Evolutionary conservation across 2,797 vertebrate species (phyloP).

Genomic region (Spea hammondii): DNA sequence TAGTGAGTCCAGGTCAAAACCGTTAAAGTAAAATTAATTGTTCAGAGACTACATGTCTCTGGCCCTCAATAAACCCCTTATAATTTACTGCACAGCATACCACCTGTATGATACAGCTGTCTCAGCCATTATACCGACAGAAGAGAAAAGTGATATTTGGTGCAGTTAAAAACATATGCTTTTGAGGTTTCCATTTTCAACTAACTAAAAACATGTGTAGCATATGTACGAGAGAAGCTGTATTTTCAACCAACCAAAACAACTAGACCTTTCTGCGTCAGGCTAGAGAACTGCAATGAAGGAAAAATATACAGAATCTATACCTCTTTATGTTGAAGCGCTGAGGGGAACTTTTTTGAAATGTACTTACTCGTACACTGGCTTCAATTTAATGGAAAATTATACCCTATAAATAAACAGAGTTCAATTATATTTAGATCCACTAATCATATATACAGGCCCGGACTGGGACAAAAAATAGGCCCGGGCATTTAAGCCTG

Average conservation of each 20-base stretch:
- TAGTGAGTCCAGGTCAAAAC: conserved; percentile 60
- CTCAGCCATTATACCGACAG: conserved; percentile 55
- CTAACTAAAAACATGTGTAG: conserved; percentile 61
- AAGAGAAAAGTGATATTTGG: conserved; percentile 60
- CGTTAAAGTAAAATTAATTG: conserved; percentile 65
- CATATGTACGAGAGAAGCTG: conserved; percentile 34
- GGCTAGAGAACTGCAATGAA: conserved; percentile 15
- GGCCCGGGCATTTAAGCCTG: no score
- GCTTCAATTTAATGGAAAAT: no score
- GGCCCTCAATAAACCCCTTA: conserved; percentile 58
- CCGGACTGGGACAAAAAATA: no score
- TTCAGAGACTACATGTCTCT: conserved; percentile 62
- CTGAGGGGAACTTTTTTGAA: no score
- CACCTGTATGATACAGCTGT: conserved; percentile 64
- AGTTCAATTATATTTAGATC: no score
- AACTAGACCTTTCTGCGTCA: conserved; percentile 36
- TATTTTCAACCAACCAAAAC: conserved; percentile 46
- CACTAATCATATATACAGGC: no score
- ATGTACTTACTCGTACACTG: no score
- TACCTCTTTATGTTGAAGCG: conserved; percentile 17
- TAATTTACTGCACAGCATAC: conserved; percentile 60
- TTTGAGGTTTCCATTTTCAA: conserved; percentile 58
- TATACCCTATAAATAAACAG: no score
- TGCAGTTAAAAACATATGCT: conserved; percentile 57
- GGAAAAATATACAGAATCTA: conserved; percentile 47